Percentiles rank a stretch among this genome's conserved stretches.
These are phyloP conservation scores for Cydia strobilella DNA, from an alignment of 1,140 invertebrate species.

Conservation along the genomic window DNA sequence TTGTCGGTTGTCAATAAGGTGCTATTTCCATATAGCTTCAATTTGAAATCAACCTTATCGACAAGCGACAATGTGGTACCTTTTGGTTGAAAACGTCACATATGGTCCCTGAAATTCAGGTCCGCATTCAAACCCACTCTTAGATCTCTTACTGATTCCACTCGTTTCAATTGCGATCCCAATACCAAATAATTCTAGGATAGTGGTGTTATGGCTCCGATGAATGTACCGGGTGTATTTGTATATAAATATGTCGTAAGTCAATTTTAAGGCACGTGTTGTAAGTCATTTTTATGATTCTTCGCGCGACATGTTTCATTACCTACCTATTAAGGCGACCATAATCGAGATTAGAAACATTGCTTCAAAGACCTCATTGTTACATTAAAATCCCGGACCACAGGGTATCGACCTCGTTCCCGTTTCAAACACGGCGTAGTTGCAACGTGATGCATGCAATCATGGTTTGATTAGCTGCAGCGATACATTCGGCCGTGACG, in stretches of 20 bases:
- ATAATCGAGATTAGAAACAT: not conserved
- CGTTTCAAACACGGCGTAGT: slow-evolving; percentile 12
- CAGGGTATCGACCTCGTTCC: slow-evolving; percentile 28
- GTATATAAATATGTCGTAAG: not conserved
- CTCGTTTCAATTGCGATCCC: too few relatives aligned
- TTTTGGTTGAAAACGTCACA: too few relatives aligned
- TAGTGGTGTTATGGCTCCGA: too few relatives aligned
- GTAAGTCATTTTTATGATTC: not conserved
- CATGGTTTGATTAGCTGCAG: slow-evolving; percentile 10
- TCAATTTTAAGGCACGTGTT: not conserved
- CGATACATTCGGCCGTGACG: slow-evolving; percentile 10
- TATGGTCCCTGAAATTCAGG: too few relatives aligned
- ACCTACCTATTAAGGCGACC: not conserved
- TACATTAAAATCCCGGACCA: not conserved
- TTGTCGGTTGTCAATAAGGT: too few relatives aligned
- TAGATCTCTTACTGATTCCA: too few relatives aligned
- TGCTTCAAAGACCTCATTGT: slow-evolving; percentile 7
- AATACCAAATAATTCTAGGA: too few relatives aligned
- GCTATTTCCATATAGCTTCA: too few relatives aligned
- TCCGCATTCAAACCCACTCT: too few relatives aligned
- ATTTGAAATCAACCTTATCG: too few relatives aligned
- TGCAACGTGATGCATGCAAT: slow-evolving; percentile 7
- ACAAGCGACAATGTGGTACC: too few relatives aligned
- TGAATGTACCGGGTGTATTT: too few relatives aligned
- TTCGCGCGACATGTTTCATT: slow-evolving; percentile 1